Evolutionary conservation across 37 sponge, comb jelly and placozoan genomes (phyloP).

Genomic region (Hormiphora californensis): DNA sequence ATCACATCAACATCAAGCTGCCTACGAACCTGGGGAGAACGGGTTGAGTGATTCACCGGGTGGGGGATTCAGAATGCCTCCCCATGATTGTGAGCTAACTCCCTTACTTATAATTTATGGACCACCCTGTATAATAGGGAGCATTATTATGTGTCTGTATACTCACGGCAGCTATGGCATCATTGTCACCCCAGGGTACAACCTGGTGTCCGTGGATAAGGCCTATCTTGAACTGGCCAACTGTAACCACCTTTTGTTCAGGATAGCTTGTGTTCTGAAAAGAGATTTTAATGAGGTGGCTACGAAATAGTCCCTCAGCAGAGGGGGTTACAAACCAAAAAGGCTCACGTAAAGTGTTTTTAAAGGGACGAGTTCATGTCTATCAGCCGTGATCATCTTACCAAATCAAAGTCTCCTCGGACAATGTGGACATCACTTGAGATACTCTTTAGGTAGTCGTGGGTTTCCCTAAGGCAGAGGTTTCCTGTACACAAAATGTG

Average conservation of each 20-base stretch:
- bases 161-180: slow-evolving; percentile 75
- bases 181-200: slow-evolving; percentile 97
- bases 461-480: slow-evolving; percentile 87
- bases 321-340: no score
- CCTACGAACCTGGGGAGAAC: slow-evolving; percentile 69
- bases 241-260: slow-evolving; percentile 95
- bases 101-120: no score
- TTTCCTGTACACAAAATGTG: slow-evolving; percentile 98
- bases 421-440: slow-evolving; percentile 93
- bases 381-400: no score
- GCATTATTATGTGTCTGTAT: no score
- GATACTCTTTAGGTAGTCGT: slow-evolving; percentile 92
- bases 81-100: no score
- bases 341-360: no score
- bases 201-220: slow-evolving; percentile 97
- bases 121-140: no score
- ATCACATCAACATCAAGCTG: slow-evolving; percentile 95
- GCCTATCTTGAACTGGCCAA: slow-evolving; percentile 92
- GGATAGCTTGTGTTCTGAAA: slow-evolving; percentile 71
- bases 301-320: not conserved
- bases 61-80: no score
- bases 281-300: not conserved
- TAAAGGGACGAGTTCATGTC: no score
- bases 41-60: no score
- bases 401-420: slow-evolving; percentile 96